Conservation (phyloP, 2,888 invertebrate species). For the Brachyptera putata region DNA sequence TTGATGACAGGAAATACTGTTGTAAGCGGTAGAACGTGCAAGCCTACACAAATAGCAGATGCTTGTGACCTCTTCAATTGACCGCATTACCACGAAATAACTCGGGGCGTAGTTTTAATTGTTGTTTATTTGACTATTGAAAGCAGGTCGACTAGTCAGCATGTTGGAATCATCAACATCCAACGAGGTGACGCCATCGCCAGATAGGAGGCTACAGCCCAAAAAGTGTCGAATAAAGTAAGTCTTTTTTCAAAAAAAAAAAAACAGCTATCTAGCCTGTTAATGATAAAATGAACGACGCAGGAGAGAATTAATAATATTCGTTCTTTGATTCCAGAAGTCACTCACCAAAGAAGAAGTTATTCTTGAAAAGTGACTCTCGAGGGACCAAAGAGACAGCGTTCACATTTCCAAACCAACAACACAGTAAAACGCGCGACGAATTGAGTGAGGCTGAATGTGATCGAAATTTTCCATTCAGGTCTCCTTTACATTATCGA, state of each 20-base stretch:
- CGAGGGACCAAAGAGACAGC: constrained; percentile 31
- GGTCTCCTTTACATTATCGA: constrained; percentile 25
- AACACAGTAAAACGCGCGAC: constrained; percentile 15
- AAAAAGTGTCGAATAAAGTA: constrained; percentile 27
- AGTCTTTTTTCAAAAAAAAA: no score
- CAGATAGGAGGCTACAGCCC: constrained; percentile 26
- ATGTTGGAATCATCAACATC: constrained; percentile 33
- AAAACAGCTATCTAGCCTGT: no score
- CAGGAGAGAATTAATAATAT: no score
- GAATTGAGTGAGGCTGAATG: constrained; percentile 32
- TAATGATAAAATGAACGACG: no score
- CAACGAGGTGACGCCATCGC: constrained; percentile 31
- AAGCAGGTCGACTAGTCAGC: constrained; percentile 33
- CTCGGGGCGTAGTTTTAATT: no score
- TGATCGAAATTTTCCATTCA: constrained; percentile 25
- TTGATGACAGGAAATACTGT: no score
- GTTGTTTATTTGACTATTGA: no score
- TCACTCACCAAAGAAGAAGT: constrained; percentile 31
- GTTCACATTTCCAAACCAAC: constrained; percentile 30
- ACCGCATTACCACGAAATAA: no score
- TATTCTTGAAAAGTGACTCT: constrained; percentile 2
- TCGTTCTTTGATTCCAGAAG: no score
- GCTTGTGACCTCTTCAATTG: no score
- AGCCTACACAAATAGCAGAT: no score
- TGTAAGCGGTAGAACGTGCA: no score